Conservation (phyloP, 2,113 vertebrate genomes). For the Lophochroa leadbeateri region DNA sequence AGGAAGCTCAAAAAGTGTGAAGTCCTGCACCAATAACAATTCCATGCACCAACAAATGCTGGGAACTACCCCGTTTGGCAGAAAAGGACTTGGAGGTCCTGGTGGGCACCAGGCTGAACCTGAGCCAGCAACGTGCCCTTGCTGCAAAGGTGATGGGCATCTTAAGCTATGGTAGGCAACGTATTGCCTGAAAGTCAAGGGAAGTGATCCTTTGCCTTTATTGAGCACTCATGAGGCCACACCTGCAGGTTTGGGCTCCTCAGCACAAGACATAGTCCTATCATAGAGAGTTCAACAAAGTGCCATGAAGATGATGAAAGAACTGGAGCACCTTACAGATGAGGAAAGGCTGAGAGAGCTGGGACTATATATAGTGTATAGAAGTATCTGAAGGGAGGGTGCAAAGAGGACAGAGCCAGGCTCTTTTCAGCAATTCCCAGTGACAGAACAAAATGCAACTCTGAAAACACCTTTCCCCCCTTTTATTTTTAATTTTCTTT, state of each 20-base stretch:
- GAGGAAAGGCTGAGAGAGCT: background rate
- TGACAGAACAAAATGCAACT: background rate
- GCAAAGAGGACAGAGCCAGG: background rate
- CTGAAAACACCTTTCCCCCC: background rate
- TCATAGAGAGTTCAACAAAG: background rate
- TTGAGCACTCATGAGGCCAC: background rate
- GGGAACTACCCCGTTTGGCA: background rate
- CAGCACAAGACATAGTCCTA: background rate
- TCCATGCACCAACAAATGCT: background rate
- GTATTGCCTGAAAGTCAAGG: accelerated
- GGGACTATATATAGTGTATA: background rate
- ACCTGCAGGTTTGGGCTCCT: background rate
- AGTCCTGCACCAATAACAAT: background rate
- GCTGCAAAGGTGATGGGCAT: background rate
- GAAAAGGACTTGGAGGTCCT: background rate
- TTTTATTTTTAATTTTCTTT: too few species aligned
- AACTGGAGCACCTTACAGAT: background rate
- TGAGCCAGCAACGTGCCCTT: background rate
- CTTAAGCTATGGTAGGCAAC: background rate
- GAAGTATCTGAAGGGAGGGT: background rate
- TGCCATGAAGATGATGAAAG: background rate
- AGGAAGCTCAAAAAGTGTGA: background rate
- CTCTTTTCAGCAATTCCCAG: background rate
- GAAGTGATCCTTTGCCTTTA: background rate
- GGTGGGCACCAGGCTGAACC: background rate